Base-by-base conservation (phyloP, 2,113 vertebrate species). In the Pardalotus punctatus region DNA sequence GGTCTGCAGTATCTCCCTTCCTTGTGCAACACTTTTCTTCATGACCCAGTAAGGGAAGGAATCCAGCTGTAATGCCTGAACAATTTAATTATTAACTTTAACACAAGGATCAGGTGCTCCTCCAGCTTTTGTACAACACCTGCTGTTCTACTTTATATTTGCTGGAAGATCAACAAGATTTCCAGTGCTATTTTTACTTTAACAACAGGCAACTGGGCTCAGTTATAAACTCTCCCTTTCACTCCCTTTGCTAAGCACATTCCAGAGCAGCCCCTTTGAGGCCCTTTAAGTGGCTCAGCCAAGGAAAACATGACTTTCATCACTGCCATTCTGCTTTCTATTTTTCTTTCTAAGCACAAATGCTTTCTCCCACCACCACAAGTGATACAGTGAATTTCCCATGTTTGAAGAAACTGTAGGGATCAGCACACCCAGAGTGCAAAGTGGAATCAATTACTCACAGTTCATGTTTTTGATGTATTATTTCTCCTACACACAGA, bases 261-360 rank as follows among this genome's bases (percentile, higher is more conserved):
- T 96, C 96, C 96, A 95, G 88, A 96, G 88, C 91, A 97, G 94
- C 94, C 94, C 94, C 96, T 95, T 65, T 93, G 96, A 97, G 96
- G 96, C 95, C 95, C 88, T 94, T 90, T 1, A 81, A 77, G 72
- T 50, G 29, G 51, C 72, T 93, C 80, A 81, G 95, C 94, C 95
- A 96, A 95, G 94, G 91, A 94, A 97, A 97, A 96, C 94, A 96
- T 6, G 33, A 96, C 72, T 97, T 95, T 90, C 94, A 83, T 86
- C 93, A 90, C 90, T 80, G 77, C 88, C 71, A 80, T 53, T 93
- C 92, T 90, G 86, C 92, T 90, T 93, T 96, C 92, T 92, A 27
- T 93, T 97, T 97, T 94, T 92, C 88, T 94, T 96, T 93, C 72
- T 72, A 92, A 96, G 96, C 88, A 94, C 80, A 94, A 93, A 83